phyloP scores from a whole-genome alignment of 2,113 vertebrate species.

The Aldabrachelys gigantea region DNA sequence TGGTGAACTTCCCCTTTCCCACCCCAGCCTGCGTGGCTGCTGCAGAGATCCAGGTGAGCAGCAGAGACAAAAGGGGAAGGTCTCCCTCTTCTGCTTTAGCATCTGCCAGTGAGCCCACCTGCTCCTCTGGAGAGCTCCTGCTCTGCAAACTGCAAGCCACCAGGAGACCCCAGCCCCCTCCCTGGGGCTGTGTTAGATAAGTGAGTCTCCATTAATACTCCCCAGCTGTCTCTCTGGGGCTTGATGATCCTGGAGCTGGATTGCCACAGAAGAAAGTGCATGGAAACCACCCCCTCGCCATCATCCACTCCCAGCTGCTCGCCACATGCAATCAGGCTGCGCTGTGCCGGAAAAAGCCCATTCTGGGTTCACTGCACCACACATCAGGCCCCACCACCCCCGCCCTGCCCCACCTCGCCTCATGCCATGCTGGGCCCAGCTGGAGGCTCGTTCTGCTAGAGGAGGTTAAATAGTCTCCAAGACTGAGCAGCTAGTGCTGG shows the following conservation, averaged over 20 bases:
- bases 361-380: not conserved
- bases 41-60: not conserved
- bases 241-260: not conserved
- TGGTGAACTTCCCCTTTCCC: too few relatives aligned
- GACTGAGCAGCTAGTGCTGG: too few relatives aligned
- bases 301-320: not conserved
- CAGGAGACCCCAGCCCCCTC: not conserved
- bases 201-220: too few relatives aligned
- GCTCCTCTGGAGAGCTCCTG: not conserved
- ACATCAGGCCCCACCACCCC: too few relatives aligned
- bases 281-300: not conserved
- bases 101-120: too few relatives aligned
- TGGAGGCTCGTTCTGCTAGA: too few relatives aligned
- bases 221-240: not conserved
- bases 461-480: too few relatives aligned
- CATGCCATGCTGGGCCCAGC: not conserved
- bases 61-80: too few relatives aligned
- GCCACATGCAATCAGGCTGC: not conserved
- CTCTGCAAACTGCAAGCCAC: not conserved
- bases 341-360: not conserved
- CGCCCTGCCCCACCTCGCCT: not conserved
- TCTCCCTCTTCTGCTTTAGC: too few relatives aligned
- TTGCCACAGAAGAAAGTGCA: too few relatives aligned
- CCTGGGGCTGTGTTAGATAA: too few relatives aligned
- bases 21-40: not conserved